Base-by-base conservation (phyloP, 2,113 vertebrate species). In the Seriola quinqueradiata region DNA sequence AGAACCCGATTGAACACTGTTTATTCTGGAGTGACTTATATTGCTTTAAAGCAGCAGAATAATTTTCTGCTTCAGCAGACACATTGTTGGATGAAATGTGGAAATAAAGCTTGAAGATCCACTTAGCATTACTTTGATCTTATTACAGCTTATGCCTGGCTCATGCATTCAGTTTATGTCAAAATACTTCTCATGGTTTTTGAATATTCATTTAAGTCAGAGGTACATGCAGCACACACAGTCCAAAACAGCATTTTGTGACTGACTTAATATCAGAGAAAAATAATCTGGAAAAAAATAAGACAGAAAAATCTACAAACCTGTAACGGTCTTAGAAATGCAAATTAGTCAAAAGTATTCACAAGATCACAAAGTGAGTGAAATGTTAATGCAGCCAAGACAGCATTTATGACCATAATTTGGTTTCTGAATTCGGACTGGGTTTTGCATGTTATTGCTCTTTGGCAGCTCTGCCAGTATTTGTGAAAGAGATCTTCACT, bases 51-150 rank as follows among this genome's bases (percentile, higher is more conserved):
- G 93, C 87, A 79, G 89, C 83, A 50, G 87, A 90, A 92, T 95
- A 69, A 93, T 94, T 94, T 95, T 94, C 82, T 86, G 88, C 86
- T 89, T 89, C 59, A 85, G 85, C 75, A 89, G 89, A 88, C 91
- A 90, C 90, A 92, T 91, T 93, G 92, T 95, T 89, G 93, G 85
- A 83, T 89, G 80, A 91, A 92, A 92, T 87, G 88, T 87, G 87
- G 87, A 93, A 92, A 92, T 92, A 93, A 94, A 85, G 89, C 93
- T 90, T 84, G 89, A 82, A 93, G 90, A 95, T 94, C 92, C 92
- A 94, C 92, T 94, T 94, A 92, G 88, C 87, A 86, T 94, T 88
- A 87, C 94, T 95, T 95, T 94, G 91, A 95, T 95, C 92, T 94
- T 88, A 92, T 94, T 94, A 92, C 81, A 85, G 90, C 90, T 93